A percentile compares a stretch with the other conserved stretches of the same genome.
Evolutionary conservation across 2,113 vertebrate species (phyloP).

Genomic region (Sarotherodon lohbergeri): DNA sequence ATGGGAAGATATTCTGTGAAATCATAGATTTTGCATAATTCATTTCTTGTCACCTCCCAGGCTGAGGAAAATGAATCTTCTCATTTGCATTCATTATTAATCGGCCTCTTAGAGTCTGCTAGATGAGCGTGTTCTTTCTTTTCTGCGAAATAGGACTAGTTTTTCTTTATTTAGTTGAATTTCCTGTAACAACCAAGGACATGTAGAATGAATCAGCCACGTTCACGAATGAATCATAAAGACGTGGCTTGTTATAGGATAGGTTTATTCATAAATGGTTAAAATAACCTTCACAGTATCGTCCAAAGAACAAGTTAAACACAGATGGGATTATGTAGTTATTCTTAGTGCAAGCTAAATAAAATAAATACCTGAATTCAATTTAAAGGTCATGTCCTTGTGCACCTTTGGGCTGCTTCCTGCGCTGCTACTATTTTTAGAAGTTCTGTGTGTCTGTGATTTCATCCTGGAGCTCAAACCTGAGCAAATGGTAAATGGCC

Average conservation of each 20-base stretch:
- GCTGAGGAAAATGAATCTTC: background rate
- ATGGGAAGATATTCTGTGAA: background rate
- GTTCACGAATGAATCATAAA: background rate
- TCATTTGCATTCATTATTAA: constrained; percentile 3
- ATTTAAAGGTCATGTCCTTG: rapidly evolving
- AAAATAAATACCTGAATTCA: rapidly evolving
- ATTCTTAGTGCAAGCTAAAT: background rate
- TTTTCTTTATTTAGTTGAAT: background rate
- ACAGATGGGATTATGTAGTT: background rate
- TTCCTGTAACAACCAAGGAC: background rate
- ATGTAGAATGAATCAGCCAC: background rate
- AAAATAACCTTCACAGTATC: background rate
- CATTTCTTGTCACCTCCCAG: background rate
- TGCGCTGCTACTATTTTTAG: background rate
- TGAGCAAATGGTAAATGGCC: too few species aligned
- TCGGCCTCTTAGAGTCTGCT: background rate
- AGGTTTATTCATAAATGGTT: rapidly evolving
- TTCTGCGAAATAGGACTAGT: background rate
- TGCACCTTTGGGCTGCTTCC: background rate
- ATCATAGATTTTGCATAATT: constrained; percentile 9
- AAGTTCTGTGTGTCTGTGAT: background rate
- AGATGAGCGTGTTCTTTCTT: background rate
- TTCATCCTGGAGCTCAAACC: background rate
- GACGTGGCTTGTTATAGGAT: rapidly evolving
- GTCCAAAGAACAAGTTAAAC: background rate